Percentiles rank a stretch among this genome's conserved stretches.
These are phyloP conservation scores for Leptinotarsa undecemlineata DNA, from an alignment of 1,140 invertebrate species.

Conservation along the genomic window DNA sequence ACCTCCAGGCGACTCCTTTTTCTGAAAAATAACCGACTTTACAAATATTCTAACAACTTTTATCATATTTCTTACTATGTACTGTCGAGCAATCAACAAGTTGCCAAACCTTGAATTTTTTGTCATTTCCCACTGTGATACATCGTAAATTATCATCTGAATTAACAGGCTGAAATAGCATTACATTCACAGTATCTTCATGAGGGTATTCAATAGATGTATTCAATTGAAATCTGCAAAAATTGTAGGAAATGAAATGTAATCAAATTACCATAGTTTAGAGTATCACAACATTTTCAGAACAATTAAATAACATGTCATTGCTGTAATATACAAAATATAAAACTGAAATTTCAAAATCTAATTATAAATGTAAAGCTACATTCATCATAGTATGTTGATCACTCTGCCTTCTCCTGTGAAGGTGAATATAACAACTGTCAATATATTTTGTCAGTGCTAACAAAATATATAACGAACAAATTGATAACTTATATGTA, in stretches of 20 bases:
- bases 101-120: constrained; percentile 75
- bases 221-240: constrained; percentile 70
- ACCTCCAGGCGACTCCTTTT: constrained; percentile 66
- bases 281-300: too few species aligned
- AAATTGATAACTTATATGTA: too few species aligned
- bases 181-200: constrained; percentile 61
- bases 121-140: constrained; percentile 70
- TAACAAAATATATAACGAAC: too few species aligned
- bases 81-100: constrained; percentile 61
- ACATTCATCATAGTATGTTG: too few species aligned
- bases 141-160: constrained; percentile 58
- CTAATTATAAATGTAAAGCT: too few species aligned
- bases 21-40: constrained; percentile 51
- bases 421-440: too few species aligned
- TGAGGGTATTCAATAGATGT: constrained; percentile 77
- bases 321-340: too few species aligned
- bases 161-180: constrained; percentile 67
- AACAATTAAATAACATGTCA: too few species aligned
- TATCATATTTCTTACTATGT: constrained; percentile 54
- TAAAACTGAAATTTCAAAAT: too few species aligned
- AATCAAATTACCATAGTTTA: too few species aligned
- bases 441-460: too few species aligned
- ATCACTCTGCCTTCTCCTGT: too few species aligned
- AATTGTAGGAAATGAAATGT: constrained; percentile 14
- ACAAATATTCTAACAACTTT: neutral